Conservation (phyloP, 2,797 vertebrate species). For the Oreochromis grahami region DNA sequence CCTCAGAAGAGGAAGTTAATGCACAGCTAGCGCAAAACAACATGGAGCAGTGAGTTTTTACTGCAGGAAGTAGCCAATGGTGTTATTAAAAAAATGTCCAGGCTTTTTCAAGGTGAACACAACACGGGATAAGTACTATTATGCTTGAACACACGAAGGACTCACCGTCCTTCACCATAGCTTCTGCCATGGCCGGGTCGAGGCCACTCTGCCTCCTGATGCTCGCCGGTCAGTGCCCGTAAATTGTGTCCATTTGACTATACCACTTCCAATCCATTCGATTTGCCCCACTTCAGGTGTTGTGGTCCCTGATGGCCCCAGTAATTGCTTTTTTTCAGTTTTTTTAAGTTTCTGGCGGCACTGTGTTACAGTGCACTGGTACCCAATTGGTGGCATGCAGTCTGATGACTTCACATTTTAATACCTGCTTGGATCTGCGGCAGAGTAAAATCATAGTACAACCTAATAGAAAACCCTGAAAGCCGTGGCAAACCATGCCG, state of each 20-base stretch:
- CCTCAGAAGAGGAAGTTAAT: not conserved
- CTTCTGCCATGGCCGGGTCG: not conserved
- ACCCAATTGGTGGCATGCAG: not conserved
- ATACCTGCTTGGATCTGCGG: not conserved
- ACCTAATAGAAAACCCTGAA: not conserved
- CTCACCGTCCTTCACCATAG: not conserved
- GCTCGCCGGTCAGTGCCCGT: not conserved
- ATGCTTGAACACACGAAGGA: not conserved
- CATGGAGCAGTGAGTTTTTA: not conserved
- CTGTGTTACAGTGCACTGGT: not conserved
- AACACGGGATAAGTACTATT: not conserved
- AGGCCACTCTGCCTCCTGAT: not conserved
- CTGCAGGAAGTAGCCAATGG: not conserved
- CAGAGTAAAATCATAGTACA: not conserved
- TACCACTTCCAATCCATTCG: not conserved
- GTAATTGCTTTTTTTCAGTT: not conserved
- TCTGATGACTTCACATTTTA: not conserved
- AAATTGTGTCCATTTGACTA: not conserved
- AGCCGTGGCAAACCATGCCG: not conserved
- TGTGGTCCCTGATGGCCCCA: not conserved
- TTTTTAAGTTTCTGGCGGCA: not conserved
- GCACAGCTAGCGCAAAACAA: not conserved
- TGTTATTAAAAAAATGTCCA: not conserved
- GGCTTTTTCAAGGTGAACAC: not conserved
- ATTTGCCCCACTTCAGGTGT: not conserved